Conservation (phyloP, 2,888 invertebrate species). For the Apotomis betuletana region DNA sequence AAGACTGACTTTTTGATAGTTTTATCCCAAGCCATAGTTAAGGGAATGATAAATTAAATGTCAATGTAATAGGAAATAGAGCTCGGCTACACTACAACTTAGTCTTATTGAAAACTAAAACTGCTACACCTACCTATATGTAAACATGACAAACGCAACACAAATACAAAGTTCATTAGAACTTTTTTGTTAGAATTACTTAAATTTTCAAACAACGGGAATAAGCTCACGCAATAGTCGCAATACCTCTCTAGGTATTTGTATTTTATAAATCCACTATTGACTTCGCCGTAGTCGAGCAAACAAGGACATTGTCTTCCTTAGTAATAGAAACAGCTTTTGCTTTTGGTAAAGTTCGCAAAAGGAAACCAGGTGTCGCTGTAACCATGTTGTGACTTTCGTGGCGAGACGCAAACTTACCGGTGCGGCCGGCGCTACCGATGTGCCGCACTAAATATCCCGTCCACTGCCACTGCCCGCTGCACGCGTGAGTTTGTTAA, state of each 20-base stretch:
- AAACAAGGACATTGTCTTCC: slow-evolving; percentile 56
- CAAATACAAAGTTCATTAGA: no score
- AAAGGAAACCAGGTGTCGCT: slow-evolving; percentile 59
- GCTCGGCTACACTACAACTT: neutral
- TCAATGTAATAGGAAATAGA: slow-evolving; percentile 26
- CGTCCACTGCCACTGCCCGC: neutral
- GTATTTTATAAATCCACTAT: slow-evolving; percentile 14
- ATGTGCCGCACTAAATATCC: neutral
- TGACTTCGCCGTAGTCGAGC: slow-evolving; percentile 10
- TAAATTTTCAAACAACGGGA: no score
- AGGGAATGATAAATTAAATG: slow-evolving; percentile 42
- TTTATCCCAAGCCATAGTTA: slow-evolving; percentile 76
- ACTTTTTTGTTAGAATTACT: no score
- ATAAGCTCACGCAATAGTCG: no score
- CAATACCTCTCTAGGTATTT: no score
- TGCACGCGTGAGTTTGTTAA: slow-evolving; percentile 8
- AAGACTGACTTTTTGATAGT: slow-evolving; percentile 80
- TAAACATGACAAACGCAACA: no score
- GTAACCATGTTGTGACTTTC: slow-evolving; percentile 63
- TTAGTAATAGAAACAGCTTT: slow-evolving; percentile 42
- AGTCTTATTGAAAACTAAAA: no score
- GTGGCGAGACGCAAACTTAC: neutral
- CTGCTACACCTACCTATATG: no score
- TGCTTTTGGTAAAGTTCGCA: slow-evolving; percentile 47
- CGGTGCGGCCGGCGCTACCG: neutral